Conservation (phyloP, 2,113 vertebrate genomes). For the Podiceps cristatus region DNA sequence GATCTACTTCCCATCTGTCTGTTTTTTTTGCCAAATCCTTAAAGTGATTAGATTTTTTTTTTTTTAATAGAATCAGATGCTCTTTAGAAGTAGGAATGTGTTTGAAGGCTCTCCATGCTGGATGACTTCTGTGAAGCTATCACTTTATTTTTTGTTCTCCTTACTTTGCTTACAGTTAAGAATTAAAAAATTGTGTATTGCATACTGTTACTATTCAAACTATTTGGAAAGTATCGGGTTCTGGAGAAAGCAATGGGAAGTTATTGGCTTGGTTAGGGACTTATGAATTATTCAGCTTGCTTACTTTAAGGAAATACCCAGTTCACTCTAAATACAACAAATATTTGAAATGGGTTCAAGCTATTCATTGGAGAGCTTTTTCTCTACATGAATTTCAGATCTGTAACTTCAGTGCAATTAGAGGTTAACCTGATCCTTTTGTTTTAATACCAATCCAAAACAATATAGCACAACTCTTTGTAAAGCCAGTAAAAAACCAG, state of each 20-base stretch:
- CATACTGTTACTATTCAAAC: neutral
- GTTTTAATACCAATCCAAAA: conserved; percentile 32
- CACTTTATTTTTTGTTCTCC: neutral
- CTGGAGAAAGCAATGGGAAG: conserved; percentile 31
- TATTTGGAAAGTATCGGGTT: conserved; percentile 18
- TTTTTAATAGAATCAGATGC: neutral
- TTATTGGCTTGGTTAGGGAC: conserved; percentile 25
- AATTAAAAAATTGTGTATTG: neutral
- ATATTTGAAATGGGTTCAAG: conserved; percentile 60
- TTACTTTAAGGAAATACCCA: conserved; percentile 58
- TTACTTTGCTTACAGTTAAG: neutral
- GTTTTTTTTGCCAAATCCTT: neutral
- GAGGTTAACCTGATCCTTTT: conserved; percentile 46
- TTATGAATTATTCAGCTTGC: conserved; percentile 38
- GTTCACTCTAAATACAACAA: conserved; percentile 26
- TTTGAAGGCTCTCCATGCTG: neutral
- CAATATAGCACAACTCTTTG: neutral
- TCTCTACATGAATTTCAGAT: neutral
- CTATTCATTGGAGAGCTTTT: neutral
- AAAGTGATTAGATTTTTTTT: neutral
- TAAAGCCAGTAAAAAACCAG: neutral
- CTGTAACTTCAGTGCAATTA: conserved; percentile 47
- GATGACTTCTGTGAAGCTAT: neutral
- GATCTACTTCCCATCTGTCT: neutral
- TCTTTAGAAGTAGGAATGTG: conserved; percentile 10